phyloP scores from a whole-genome alignment of 2,888 invertebrate species.

The Hydraecia micacea region DNA sequence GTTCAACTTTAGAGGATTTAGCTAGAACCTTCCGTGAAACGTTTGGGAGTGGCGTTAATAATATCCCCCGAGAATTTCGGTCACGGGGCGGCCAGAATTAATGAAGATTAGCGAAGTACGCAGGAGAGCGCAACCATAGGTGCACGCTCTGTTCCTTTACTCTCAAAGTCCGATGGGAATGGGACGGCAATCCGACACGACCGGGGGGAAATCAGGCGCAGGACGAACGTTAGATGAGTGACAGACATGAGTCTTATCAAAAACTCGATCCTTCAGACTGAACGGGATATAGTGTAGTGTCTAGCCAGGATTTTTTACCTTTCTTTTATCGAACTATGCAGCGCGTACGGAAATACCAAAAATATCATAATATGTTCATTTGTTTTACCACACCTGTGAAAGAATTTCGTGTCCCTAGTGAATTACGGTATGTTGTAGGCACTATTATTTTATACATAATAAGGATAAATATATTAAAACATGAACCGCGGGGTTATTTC shows the following conservation, averaged over 20 bases:
- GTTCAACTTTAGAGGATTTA: neutral
- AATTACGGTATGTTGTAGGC: constrained; percentile 14
- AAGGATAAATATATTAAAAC: constrained; percentile 29
- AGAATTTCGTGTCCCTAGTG: constrained; percentile 9
- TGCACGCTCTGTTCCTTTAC: too few species aligned
- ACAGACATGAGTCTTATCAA: neutral
- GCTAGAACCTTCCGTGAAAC: neutral
- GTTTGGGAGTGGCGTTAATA: neutral
- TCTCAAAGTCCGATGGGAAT: too few species aligned
- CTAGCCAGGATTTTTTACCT: neutral
- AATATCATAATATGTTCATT: constrained; percentile 5
- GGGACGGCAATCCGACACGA: neutral
- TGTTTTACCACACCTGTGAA: neutral
- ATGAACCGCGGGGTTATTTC: constrained; percentile 32
- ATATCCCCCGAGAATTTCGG: neutral
- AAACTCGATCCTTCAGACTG: neutral
- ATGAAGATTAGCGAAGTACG: neutral
- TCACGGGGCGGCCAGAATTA: neutral
- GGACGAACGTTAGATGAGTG: neutral
- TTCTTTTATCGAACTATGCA: neutral
- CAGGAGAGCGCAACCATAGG: neutral
- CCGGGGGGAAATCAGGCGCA: neutral
- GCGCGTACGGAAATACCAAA: neutral
- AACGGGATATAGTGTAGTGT: neutral
- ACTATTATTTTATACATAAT: constrained; percentile 35